Evolutionary conservation across 2,113 vertebrate genomes (phyloP).

Genomic region (Neoarius graeffei): DNA sequence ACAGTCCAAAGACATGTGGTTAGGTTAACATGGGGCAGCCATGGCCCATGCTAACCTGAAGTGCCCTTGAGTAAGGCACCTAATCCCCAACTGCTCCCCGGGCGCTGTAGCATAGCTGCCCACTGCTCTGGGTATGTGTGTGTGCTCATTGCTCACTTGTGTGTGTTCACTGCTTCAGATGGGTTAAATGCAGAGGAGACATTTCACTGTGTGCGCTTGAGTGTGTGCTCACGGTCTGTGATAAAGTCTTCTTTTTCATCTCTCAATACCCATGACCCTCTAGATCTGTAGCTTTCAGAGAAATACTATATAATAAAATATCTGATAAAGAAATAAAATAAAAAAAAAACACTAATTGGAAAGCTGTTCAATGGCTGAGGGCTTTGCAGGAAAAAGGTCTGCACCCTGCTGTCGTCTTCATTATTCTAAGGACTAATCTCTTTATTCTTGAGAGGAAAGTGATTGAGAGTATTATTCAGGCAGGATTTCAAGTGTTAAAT

Average conservation of each 20-base stretch:
- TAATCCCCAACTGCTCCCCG: too few species aligned
- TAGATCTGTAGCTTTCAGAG: not conserved
- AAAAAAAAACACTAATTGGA: not conserved
- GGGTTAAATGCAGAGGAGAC: too few species aligned
- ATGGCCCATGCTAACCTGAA: too few species aligned
- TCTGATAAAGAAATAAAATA: not conserved
- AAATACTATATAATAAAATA: not conserved
- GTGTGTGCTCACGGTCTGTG: too few species aligned
- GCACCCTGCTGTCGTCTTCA: not conserved
- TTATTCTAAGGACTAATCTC: not conserved
- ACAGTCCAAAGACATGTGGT: too few species aligned
- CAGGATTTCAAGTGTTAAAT: conserved; percentile 38
- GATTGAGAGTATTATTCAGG: conserved; percentile 36
- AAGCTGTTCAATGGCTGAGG: not conserved
- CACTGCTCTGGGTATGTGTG: too few species aligned
- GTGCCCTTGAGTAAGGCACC: too few species aligned
- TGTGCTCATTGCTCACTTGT: too few species aligned
- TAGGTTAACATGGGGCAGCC: too few species aligned
- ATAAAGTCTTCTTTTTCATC: not conserved
- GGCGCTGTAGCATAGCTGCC: too few species aligned
- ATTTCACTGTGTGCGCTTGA: too few species aligned
- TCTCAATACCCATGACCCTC: not conserved
- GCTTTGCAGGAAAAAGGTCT: not conserved
- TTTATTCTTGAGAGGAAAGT: conserved; percentile 1
- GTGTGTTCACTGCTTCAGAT: too few species aligned